phyloP scores from a whole-genome alignment of 2,797 vertebrate genomes.

The Sebastes variabilis region DNA sequence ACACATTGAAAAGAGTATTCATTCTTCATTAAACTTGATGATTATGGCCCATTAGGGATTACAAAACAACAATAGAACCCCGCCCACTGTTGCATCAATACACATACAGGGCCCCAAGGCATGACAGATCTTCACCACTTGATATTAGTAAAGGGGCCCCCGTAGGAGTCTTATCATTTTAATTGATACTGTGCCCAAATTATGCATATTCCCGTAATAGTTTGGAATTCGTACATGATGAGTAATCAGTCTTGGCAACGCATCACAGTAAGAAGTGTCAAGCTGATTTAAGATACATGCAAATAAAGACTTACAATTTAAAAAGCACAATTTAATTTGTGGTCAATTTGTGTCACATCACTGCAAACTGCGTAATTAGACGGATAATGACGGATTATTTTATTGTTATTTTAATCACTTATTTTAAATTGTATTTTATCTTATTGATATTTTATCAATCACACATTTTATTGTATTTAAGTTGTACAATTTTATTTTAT shows the following conservation, averaged over 20 bases:
- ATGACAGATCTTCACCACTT: neutral
- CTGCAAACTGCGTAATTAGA: neutral
- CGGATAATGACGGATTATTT: neutral
- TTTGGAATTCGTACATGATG: neutral
- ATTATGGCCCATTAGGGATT: neutral
- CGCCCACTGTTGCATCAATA: neutral
- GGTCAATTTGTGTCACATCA: neutral
- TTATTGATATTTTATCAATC: too few species aligned
- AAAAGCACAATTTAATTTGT: neutral
- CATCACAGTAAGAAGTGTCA: neutral
- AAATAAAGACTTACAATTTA: neutral
- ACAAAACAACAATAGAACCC: neutral
- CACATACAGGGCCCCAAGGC: neutral
- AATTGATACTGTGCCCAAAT: neutral
- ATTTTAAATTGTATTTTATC: too few species aligned
- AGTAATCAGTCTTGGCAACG: neutral
- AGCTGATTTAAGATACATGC: neutral
- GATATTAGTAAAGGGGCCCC: neutral
- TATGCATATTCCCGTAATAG: neutral
- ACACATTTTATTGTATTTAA: too few species aligned
- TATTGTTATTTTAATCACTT: too few species aligned
- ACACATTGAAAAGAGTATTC: neutral
- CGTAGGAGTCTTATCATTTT: neutral
- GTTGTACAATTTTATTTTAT: too few species aligned
- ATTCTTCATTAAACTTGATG: neutral